A percentile compares a stretch with the other conserved stretches of the same genome.
These are phyloP conservation scores for Darevskia nairensis DNA, from an alignment of 2,797 vertebrate species.

Conservation along the genomic window DNA sequence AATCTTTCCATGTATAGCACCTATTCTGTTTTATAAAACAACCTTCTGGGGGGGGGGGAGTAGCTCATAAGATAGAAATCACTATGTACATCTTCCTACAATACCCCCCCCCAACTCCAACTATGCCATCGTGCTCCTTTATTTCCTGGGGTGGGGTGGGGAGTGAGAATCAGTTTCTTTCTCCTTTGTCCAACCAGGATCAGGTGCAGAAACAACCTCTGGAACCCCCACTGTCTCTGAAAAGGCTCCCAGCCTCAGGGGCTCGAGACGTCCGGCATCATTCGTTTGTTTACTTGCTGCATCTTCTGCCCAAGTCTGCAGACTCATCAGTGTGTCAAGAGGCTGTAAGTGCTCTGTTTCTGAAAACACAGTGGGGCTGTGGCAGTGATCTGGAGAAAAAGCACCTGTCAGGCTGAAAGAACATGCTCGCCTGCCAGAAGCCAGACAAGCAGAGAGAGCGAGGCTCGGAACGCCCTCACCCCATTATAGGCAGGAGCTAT, in stretches of 20 bases:
- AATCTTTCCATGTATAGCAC: too few species aligned
- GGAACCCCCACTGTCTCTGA: background rate
- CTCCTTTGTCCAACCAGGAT: too few species aligned
- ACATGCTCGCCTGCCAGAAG: background rate
- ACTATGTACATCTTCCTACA: too few species aligned
- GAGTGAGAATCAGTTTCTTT: too few species aligned
- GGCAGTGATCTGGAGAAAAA: background rate
- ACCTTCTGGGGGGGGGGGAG: too few species aligned
- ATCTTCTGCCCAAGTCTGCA: background rate
- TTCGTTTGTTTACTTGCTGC: background rate
- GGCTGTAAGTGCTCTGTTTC: background rate
- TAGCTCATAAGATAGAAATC: too few species aligned
- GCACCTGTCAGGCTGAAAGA: slow-evolving; percentile 8
- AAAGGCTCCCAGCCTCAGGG: background rate
- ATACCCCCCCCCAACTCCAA: too few species aligned
- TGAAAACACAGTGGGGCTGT: background rate
- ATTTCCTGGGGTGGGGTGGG: too few species aligned
- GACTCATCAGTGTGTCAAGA: background rate
- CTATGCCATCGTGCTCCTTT: too few species aligned
- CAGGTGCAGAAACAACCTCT: background rate
- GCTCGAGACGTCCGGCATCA: background rate
- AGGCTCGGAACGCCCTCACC: background rate
- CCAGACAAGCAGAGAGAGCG: background rate
- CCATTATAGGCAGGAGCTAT: background rate
- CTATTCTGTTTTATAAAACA: too few species aligned